Base-by-base conservation (phyloP, 2,797 vertebrate species). In the Scleropages formosus region DNA sequence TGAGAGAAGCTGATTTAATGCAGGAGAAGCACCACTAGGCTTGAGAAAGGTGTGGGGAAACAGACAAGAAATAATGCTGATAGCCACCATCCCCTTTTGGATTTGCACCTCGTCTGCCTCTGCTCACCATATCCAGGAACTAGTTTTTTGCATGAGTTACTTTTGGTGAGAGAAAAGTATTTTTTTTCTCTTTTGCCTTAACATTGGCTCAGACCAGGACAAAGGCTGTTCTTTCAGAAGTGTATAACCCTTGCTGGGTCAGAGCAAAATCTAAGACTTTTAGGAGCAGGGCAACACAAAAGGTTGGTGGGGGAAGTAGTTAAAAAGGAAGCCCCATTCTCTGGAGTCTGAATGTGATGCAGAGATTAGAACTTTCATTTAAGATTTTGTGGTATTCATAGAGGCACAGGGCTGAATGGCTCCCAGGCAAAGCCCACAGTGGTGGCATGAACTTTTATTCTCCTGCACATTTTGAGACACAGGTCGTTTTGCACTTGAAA, bases 281-380 rank as follows among this genome's bases (percentile, higher is more conserved):
- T 91, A 91, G 90, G 87, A 91, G 88, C 87, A 80, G 27, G 69
- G 83, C 72, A 67, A 60, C 85, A 95, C 92, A 95, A 94, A 94
- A 86, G 92, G 82, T 89, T 93, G 90, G 89, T 91, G 91, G 91
- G 91, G 86, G 78, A 90, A 93, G 92, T 88, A 89, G 89, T 93
- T 92, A 93, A 94, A 94, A 93, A 91, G 89, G 91, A 94, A 91
- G 86, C 90, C 85, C 87, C 78, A 92, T 93, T 94, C 92, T 92
- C 88, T 90, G 80, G 85, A 85, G 80, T 31, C 84, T 91, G 90
- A 93, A 93, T 91, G 92, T 88, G 83, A 84, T 88, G 87, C 80
- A 83, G 90, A 94, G 93, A 94, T 94, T 91, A 94, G 91, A 94
- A 93, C 89, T 93, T 94, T 94, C 88, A 90, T 93, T 93, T 92